phyloP scores from a whole-genome alignment of 2,113 vertebrate species.

The Acrocephalus kingi region DNA sequence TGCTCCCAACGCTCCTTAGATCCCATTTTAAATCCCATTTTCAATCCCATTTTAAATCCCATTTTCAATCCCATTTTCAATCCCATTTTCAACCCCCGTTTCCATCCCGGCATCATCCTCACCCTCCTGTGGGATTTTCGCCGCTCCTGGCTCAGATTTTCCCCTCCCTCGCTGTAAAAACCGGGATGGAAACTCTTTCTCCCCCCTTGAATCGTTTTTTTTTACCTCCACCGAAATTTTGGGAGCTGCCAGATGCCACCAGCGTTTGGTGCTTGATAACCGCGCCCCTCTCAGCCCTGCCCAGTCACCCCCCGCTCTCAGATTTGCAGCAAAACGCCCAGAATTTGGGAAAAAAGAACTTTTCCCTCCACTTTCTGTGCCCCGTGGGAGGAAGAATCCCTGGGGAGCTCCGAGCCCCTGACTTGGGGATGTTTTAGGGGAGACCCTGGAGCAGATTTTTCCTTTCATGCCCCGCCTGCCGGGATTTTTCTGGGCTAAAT shows the following conservation, averaged over 20 bases:
- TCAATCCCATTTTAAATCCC: not conserved
- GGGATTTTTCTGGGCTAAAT: not conserved
- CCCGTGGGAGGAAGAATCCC: accelerated
- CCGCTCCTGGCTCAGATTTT: not conserved
- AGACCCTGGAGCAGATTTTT: accelerated
- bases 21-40: no score
- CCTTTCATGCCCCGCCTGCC: accelerated
- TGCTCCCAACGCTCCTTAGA: no score
- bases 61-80: not conserved
- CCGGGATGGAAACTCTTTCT: not conserved
- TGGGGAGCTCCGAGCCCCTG: not conserved
- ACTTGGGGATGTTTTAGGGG: not conserved
- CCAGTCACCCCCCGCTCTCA: not conserved
- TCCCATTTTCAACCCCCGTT: not conserved
- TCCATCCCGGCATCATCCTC: no score
- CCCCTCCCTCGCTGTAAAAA: not conserved
- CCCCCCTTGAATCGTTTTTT: not conserved
- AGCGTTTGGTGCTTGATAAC: accelerated
- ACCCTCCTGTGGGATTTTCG: not conserved
- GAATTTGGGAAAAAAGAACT: accelerated
- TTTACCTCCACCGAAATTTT: not conserved
- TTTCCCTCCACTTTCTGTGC: accelerated
- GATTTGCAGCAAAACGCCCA: not conserved
- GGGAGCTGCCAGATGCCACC: not conserved
- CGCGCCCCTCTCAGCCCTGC: accelerated